Conservation (phyloP, 2,888 invertebrate species). For the Alcis repandata region DNA sequence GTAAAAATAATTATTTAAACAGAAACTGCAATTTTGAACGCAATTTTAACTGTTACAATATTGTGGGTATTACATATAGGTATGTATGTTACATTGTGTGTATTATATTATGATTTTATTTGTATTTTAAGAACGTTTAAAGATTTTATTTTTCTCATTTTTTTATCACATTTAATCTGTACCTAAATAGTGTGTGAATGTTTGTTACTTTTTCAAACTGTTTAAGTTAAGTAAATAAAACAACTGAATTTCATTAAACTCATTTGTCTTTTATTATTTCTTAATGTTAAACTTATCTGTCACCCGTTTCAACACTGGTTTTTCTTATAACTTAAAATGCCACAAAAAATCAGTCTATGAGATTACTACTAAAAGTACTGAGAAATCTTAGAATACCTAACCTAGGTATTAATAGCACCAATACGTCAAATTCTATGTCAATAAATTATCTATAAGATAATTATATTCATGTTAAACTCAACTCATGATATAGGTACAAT, state of each 20-base stretch:
- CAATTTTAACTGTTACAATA: too few relatives aligned
- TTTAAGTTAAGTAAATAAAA: not conserved
- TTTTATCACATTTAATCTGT: too few relatives aligned
- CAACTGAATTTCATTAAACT: not conserved
- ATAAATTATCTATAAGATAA: not conserved
- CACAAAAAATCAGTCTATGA: slow-evolving; percentile 32
- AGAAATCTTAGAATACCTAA: not conserved
- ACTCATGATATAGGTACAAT: too few relatives aligned
- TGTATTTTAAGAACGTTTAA: too few relatives aligned
- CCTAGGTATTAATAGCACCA: slow-evolving; percentile 8
- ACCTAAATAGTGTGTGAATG: not conserved
- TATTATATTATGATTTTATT: too few relatives aligned
- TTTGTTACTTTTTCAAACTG: not conserved
- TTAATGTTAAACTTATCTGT: not conserved
- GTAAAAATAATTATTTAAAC: too few relatives aligned
- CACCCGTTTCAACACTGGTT: slow-evolving; percentile 10
- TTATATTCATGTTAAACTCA: not conserved
- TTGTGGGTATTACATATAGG: too few relatives aligned
- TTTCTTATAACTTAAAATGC: slow-evolving; percentile 20
- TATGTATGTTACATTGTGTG: too few relatives aligned
- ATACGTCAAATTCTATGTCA: not conserved
- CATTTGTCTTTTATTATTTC: slow-evolving; percentile 6
- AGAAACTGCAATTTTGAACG: too few relatives aligned
- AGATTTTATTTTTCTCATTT: too few relatives aligned
- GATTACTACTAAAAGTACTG: slow-evolving; percentile 4